Evolutionary conservation across 2,113 vertebrate species (phyloP).

Genomic region (Chaetodon trifascialis): DNA sequence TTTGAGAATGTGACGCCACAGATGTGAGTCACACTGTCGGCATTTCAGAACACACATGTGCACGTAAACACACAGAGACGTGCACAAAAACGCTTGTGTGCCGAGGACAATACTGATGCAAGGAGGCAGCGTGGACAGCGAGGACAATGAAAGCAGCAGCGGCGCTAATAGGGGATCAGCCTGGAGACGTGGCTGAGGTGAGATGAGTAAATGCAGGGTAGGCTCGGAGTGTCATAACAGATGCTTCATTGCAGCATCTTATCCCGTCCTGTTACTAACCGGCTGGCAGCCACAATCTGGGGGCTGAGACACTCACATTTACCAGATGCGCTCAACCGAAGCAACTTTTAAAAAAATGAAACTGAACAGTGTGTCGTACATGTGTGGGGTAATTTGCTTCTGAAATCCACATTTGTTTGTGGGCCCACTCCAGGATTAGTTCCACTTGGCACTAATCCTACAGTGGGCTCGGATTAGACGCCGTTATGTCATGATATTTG

Average conservation of each 20-base stretch:
- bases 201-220: slow-evolving; percentile 46
- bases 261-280: slow-evolving; percentile 1
- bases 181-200: slow-evolving; percentile 31
- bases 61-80: slow-evolving; percentile 7
- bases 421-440: slow-evolving; percentile 26
- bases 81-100: background rate
- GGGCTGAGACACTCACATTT: slow-evolving; percentile 1
- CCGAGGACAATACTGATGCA: slow-evolving; percentile 26
- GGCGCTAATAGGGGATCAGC: slow-evolving; percentile 7
- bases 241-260: slow-evolving; percentile 11
- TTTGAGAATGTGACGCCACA: slow-evolving; percentile 66
- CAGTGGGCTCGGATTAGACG: slow-evolving; percentile 20
- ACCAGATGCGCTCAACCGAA: slow-evolving; percentile 14
- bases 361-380: background rate
- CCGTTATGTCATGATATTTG: slow-evolving; percentile 8
- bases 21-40: slow-evolving; percentile 55
- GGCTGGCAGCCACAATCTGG: slow-evolving; percentile 8
- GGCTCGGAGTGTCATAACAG: slow-evolving; percentile 45
- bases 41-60: slow-evolving; percentile 16
- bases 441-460: slow-evolving; percentile 23
- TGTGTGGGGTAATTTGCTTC: slow-evolving; percentile 19
- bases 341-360: background rate
- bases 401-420: slow-evolving; percentile 22
- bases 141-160: slow-evolving; percentile 31
- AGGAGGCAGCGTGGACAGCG: slow-evolving; percentile 37